Evolutionary conservation across 2,888 invertebrate species (phyloP).

Genomic region (Chrysopilus asiliformis): DNA sequence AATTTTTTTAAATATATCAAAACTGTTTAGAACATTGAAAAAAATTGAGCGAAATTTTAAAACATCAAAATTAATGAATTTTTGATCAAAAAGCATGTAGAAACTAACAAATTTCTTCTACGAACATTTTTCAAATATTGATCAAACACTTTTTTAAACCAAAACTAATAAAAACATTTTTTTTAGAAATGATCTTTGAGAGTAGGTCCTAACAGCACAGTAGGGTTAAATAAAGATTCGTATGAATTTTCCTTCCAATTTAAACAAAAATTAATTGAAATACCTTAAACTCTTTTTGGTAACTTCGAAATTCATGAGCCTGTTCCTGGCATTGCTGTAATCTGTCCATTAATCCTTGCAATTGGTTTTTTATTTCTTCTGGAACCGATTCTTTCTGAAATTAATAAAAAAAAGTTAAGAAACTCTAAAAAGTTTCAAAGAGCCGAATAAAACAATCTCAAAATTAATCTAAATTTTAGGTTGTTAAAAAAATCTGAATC

Average conservation of each 20-base stretch:
- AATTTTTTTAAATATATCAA: no score
- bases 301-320: slow-evolving; percentile 60
- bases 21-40: no score
- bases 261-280: slow-evolving; percentile 10
- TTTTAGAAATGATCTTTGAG: no score
- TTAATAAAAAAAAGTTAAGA: slow-evolving; percentile 12
- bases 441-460: neutral
- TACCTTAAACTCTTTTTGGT: slow-evolving; percentile 78
- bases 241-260: neutral
- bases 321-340: slow-evolving; percentile 49
- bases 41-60: no score
- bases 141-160: no score
- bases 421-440: neutral
- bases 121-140: no score
- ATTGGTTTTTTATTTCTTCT: slow-evolving; percentile 46
- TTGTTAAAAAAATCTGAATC: no score
- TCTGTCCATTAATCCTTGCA: slow-evolving; percentile 49
- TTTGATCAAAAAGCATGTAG: no score
- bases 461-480: no score
- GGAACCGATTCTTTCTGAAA: slow-evolving; percentile 57
- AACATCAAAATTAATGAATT: no score
- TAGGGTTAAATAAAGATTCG: neutral
- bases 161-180: neutral
- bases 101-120: no score
- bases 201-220: no score